phyloP scores from a whole-genome alignment of 2,797 vertebrate species.

The Enteromius argenteus region DNA sequence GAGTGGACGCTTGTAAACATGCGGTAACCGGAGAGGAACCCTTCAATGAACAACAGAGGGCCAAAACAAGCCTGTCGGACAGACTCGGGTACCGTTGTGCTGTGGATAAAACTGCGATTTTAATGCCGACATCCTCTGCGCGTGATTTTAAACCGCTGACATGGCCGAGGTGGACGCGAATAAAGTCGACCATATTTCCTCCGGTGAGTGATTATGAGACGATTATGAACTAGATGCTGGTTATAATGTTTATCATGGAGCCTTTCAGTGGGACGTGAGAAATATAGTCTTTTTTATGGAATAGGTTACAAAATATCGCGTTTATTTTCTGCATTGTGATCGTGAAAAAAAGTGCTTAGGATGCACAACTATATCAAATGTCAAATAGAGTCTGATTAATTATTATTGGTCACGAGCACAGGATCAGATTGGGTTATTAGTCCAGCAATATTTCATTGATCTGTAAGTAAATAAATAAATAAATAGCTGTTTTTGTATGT shows the following conservation, averaged over 20 bases:
- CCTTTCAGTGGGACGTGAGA: background rate
- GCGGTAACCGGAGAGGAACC: background rate
- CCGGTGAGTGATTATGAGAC: conserved; percentile 42
- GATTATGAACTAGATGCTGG: background rate
- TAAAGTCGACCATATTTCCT: conserved; percentile 34
- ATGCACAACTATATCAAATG: background rate
- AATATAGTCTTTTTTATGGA: background rate
- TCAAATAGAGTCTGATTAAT: background rate
- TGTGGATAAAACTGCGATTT: conserved; percentile 18
- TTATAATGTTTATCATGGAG: background rate
- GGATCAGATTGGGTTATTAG: background rate
- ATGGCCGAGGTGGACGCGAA: conserved; percentile 69
- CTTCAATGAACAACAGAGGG: background rate
- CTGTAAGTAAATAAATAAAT: background rate
- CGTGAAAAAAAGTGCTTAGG: background rate
- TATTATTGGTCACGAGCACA: background rate
- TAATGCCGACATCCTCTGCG: conserved; percentile 38
- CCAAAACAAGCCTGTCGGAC: background rate
- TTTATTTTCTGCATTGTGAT: background rate
- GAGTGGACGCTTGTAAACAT: background rate
- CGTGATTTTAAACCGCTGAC: conserved; percentile 37
- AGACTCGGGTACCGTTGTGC: background rate
- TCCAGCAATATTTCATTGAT: background rate
- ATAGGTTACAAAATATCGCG: too few relatives aligned
- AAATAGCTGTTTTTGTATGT: background rate